Base-by-base conservation (phyloP, 1,140 invertebrate species). In the Aphidius ervi region DNA sequence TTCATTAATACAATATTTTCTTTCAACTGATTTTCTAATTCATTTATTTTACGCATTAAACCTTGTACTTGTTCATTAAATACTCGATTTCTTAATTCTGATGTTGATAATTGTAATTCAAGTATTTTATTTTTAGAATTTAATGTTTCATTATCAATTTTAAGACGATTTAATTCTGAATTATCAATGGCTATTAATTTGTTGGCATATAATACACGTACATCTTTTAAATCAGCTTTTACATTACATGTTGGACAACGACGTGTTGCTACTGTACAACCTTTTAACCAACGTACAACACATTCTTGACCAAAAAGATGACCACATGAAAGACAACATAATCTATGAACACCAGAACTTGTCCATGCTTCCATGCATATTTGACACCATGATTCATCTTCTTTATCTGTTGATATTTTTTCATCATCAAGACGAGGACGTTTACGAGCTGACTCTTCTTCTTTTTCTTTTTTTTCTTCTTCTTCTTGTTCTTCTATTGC, bases 341-440 rank as follows among this genome's bases (percentile, higher is more conserved):
- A 76, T 52, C 92, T 82, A 78, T 97, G 95, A 2, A 85, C 84
- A 0, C 93, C 93, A n/a, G 86, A 86, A 70, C 88, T 94, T 3
- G 88, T 91, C 89, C 92, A 96, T 9, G 81, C 74, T 46, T 95
- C 93, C 66, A 94, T 82, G 70, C 95, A 97, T 65, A 97, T 95
- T 0, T 92, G 83, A 68, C 94, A 97, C 0, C 82, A 84, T 65
- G 87, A 82, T 9, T 86, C 89, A 59, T 88, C 86, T 42, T 85
- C 82, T 20, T 83, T 75, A 4, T 82, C 81, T 3, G 16, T 16
- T 80, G 23, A 31, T 31, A 31, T 75, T 20, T 70, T 64, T 20
- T 67, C 58, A 31, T 58, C 54, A 20, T 54, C 59, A 31, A 31
- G 23, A 31, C 23, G 23, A 3, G 23, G 23, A 31, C 23, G 23